Evolutionary conservation across 2,113 vertebrate species (phyloP).

Genomic region (Mirza zaza): DNA sequence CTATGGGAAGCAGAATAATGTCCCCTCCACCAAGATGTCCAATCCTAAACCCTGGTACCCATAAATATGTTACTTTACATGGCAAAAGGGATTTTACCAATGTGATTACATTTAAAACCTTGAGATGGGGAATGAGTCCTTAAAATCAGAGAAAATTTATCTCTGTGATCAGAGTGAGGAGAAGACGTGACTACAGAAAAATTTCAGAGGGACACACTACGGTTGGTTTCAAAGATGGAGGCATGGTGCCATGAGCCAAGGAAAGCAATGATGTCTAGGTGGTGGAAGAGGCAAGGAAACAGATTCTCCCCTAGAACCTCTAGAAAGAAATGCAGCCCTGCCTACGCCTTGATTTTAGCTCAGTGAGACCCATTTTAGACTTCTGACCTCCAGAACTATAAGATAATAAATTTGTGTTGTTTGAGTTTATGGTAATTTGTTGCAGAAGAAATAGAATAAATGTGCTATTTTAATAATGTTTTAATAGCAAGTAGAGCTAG

Average conservation of each 20-base stretch:
- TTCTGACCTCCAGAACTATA: background rate
- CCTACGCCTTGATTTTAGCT: background rate
- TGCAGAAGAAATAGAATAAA: background rate
- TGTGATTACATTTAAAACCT: background rate
- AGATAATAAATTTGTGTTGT: background rate
- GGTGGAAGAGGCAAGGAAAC: background rate
- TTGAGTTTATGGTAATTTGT: background rate
- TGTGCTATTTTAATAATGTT: background rate
- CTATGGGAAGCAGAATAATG: background rate
- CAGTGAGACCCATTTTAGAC: background rate
- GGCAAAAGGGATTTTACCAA: background rate
- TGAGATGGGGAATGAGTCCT: background rate
- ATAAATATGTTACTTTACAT: background rate
- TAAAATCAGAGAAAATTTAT: background rate
- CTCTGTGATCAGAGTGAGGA: background rate
- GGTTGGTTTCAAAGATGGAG: background rate
- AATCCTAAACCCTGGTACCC: background rate
- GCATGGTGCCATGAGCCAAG: background rate
- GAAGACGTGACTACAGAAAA: background rate
- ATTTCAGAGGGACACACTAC: background rate
- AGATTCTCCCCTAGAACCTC: background rate
- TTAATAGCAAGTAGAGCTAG: background rate
- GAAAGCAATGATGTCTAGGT: background rate
- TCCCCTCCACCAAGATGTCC: background rate
- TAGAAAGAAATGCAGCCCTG: background rate